Evolutionary conservation across 2,888 invertebrate genomes (phyloP), one percentile per base, ranked within the genome.

Genomic region (Lysandra bellargus): DNA sequence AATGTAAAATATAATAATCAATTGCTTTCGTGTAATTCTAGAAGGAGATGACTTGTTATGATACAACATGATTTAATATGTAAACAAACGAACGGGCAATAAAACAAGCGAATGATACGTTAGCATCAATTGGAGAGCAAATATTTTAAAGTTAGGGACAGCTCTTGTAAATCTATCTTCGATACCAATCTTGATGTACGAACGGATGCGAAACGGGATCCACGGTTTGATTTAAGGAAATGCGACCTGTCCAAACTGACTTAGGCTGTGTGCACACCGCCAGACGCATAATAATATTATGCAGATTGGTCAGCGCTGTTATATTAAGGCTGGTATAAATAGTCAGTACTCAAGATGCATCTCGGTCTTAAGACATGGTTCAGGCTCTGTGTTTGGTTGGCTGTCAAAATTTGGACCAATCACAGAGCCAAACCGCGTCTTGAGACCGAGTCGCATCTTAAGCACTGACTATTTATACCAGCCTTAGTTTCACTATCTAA

Each of bases 111-210:
- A 89, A 90, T 87, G 88, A 91, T 89, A 91, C 89, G 89, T 86
- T 87, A 86, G 87, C 86, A 88, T 87, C 88, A 88, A 88, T 88
- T 87, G 88, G 84, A 88, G 87, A 88, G 87, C 86, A 85, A 88
- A 86, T 87, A 85, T 87, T 88, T 87, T 88, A 87, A 85, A 88
- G 87, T 86, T 88, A 88, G 84, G 83, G 92, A 92, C 91, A 89
- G 89, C 88, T 89, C 94, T 93, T 94, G 94, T 95, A 95, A 95
- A 95, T 95, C 92, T 90, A 90, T 89, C 90, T 90, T 87, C 84
- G 95, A 95, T 95, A 93, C 91, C 88, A 86, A 95, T 95, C 95
- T 95, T 94, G 94, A 94, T 93, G 90, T 92, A 93, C 91, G 91
- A 89, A 93, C 94, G 94, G 92, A 95, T 94, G 95, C 93, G 91